These are phyloP conservation scores for Stenodera caucasica DNA, from an alignment of 2,888 invertebrate species.

Conservation along the genomic window DNA sequence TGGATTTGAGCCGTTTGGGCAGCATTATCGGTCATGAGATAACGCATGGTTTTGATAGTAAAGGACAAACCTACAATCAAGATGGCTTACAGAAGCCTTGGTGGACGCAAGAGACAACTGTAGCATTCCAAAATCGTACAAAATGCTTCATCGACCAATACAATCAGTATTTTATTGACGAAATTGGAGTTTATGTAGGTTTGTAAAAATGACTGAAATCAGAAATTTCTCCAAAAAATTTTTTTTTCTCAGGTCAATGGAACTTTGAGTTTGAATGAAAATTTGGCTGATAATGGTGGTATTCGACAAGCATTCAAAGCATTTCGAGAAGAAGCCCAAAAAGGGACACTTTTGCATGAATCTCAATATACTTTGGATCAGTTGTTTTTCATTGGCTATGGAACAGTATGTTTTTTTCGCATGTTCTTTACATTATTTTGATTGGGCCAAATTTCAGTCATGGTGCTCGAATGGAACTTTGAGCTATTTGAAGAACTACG, in stretches of 20 bases:
- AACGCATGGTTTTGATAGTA: conserved; percentile 57
- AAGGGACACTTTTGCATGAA: background rate
- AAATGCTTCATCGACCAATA: conserved; percentile 56
- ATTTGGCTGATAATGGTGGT: conserved; percentile 56
- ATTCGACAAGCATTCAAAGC: conserved; percentile 49
- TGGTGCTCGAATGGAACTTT: conserved; percentile 50
- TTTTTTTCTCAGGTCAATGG: conserved; percentile 61
- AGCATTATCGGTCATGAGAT: conserved; percentile 63
- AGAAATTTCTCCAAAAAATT: too few species aligned
- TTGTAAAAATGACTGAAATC: background rate
- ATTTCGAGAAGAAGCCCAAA: conserved; percentile 28
- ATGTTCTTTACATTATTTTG: background rate
- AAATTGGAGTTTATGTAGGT: conserved; percentile 47
- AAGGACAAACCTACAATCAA: conserved; percentile 58
- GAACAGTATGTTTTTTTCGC: conserved; percentile 48
- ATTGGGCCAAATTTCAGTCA: conserved; percentile 41
- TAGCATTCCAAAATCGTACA: conserved; percentile 46
- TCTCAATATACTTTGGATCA: conserved; percentile 47
- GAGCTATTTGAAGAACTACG: conserved; percentile 38
- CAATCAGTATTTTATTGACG: conserved; percentile 50
- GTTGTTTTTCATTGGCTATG: conserved; percentile 53
- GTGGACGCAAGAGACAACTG: conserved; percentile 49
- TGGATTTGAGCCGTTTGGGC: conserved; percentile 62
- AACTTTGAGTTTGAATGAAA: conserved; percentile 56
- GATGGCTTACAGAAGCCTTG: conserved; percentile 56